phyloP scores from a whole-genome alignment of 2,113 vertebrate species.

The Danio rerio region DNA sequence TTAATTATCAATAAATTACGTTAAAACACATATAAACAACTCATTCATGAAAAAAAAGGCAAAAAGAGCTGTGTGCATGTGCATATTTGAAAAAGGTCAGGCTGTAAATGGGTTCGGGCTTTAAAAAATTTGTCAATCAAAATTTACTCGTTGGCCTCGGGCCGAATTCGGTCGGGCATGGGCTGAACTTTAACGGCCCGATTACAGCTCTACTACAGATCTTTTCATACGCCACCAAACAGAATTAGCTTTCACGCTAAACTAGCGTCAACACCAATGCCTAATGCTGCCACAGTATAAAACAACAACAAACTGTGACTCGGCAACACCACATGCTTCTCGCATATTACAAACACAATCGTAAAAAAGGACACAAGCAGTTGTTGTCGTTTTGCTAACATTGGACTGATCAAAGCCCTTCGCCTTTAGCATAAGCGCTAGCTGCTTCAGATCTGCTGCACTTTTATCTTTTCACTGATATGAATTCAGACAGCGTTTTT shows the following conservation, averaged over 20 bases:
- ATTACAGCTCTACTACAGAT: not conserved
- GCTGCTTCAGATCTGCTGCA: constrained; percentile 31
- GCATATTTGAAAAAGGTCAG: too few species aligned
- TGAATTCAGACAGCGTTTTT: not conserved
- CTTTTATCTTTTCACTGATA: constrained; percentile 38
- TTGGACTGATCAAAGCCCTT: constrained; percentile 49
- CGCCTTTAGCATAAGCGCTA: constrained; percentile 35
- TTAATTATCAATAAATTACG: too few species aligned
- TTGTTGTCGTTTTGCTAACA: constrained; percentile 46
- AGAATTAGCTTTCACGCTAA: constrained; percentile 25
- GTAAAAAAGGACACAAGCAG: constrained; percentile 4
- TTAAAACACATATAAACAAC: too few species aligned
- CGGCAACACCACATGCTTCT: not conserved
- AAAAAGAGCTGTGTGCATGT: too few species aligned
- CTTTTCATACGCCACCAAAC: not conserved
- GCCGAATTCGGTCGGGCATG: too few species aligned
- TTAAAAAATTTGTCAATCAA: too few species aligned
- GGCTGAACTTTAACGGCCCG: too few species aligned
- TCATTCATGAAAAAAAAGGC: too few species aligned
- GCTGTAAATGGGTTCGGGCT: too few species aligned
- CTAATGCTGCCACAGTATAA: not conserved
- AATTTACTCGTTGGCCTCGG: too few species aligned
- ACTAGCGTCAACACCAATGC: not conserved
- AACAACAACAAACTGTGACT: constrained; percentile 21
- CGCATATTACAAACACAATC: constrained; percentile 34